A percentile compares a stretch with the other conserved stretches of the same genome.
Conservation (phyloP, 2,113 vertebrate genomes). For the Zingel zingel region DNA sequence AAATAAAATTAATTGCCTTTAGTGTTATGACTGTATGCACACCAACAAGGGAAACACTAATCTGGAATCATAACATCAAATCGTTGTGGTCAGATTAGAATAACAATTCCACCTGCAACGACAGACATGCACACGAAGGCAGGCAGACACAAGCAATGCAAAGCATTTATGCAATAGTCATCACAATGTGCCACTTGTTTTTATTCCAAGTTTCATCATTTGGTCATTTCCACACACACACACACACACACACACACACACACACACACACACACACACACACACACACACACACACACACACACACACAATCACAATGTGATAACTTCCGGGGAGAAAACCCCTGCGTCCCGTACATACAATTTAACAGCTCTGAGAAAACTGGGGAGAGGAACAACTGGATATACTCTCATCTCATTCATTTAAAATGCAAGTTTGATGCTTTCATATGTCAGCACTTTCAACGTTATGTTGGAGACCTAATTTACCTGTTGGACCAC, state of each 20-base stretch:
- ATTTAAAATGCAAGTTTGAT: no score
- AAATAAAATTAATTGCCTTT: not conserved
- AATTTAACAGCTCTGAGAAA: no score
- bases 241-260: no score
- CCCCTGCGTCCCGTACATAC: no score
- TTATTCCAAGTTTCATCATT: not conserved
- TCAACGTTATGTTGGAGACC: no score
- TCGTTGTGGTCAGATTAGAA: conserved; percentile 3
- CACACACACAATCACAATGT: not conserved
- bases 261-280: no score
- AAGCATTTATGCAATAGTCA: conserved; percentile 24
- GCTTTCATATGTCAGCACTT: no score
- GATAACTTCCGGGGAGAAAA: no score
- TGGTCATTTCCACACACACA: not conserved
- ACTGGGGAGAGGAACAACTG: no score
- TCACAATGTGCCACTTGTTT: conserved; percentile 9
- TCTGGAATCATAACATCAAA: not conserved
- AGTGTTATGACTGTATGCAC: not conserved
- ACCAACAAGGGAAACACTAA: not conserved
- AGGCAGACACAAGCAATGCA: conserved; percentile 3
- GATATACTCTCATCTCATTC: no score
- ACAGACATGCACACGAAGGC: not conserved
- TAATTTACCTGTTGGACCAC: no score
- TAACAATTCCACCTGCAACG: not conserved
- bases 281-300: conserved; percentile 3